Evolutionary conservation across 1,140 invertebrate species (phyloP).

Genomic region (Eueides isabella): DNA sequence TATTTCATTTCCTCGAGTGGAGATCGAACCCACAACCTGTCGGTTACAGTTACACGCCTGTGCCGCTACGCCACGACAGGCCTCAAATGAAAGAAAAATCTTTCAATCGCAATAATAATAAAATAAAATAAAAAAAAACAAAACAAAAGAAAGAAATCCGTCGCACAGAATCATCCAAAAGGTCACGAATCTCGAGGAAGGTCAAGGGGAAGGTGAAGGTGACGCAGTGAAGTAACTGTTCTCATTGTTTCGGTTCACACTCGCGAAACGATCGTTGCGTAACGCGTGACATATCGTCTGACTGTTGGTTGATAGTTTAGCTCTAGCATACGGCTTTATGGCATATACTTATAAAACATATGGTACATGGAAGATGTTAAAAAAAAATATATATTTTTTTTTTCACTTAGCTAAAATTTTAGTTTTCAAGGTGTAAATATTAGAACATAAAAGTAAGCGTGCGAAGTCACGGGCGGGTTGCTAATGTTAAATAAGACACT

Average conservation of each 20-base stretch:
- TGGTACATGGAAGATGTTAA: too few species aligned
- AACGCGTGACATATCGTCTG: not conserved
- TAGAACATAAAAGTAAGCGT: too few species aligned
- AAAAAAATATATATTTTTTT: too few species aligned
- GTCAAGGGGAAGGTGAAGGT: conserved; percentile 3
- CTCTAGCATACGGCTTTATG: not conserved
- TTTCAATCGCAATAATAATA: too few species aligned
- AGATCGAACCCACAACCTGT: not conserved
- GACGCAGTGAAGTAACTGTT: conserved; percentile 4
- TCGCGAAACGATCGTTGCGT: not conserved
- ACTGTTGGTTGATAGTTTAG: not conserved
- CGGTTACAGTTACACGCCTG: not conserved
- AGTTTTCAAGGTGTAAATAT: too few species aligned
- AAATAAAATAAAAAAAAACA: not conserved
- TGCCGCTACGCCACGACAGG: not conserved
- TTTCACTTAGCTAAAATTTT: too few species aligned
- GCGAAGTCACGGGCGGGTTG: too few species aligned
- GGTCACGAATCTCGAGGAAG: not conserved
- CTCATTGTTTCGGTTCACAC: conserved; percentile 6
- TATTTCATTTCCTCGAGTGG: not conserved
- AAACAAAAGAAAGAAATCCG: not conserved
- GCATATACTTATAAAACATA: too few species aligned
- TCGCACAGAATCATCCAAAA: not conserved
- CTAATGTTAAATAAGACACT: too few species aligned
- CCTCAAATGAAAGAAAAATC: too few species aligned